Evolutionary conservation across 2,797 vertebrate genomes (phyloP).

Genomic region (Crax fasciolata): DNA sequence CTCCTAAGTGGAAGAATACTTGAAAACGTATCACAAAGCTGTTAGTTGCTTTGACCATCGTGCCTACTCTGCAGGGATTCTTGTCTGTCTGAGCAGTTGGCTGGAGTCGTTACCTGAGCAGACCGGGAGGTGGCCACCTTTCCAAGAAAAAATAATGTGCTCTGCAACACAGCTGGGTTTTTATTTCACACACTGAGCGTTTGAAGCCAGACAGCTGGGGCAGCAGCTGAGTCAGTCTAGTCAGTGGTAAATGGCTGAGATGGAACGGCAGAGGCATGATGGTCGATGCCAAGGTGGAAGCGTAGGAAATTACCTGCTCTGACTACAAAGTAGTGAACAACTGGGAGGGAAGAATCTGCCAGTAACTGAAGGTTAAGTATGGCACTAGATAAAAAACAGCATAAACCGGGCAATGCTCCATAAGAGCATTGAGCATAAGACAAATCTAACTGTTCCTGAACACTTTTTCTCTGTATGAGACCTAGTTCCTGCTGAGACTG

Average conservation of each 20-base stretch:
- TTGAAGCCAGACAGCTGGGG: neutral
- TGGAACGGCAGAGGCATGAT: rapidly evolving
- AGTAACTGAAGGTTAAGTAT: neutral
- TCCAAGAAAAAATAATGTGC: rapidly evolving
- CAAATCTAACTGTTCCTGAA: rapidly evolving
- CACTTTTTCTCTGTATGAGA: neutral
- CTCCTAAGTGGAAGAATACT: neutral
- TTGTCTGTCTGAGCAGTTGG: rapidly evolving
- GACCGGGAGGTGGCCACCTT: neutral
- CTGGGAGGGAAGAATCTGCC: rapidly evolving
- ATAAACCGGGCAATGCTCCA: rapidly evolving
- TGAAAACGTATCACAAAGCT: neutral
- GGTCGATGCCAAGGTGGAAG: rapidly evolving
- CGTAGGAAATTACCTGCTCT: neutral
- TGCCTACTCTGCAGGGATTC: rapidly evolving
- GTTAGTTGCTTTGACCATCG: rapidly evolving
- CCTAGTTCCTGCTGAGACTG: neutral
- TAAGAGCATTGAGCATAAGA: too few relatives aligned
- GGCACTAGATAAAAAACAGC: neutral
- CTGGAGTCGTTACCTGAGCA: neutral
- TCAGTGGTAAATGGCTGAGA: neutral
- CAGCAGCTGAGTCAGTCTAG: neutral
- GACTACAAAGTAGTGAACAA: rapidly evolving
- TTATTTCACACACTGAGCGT: rapidly evolving
- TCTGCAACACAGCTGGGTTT: rapidly evolving